Evolutionary conservation across 2,113 vertebrate species (phyloP).

Genomic region (Perca schrenkii): DNA sequence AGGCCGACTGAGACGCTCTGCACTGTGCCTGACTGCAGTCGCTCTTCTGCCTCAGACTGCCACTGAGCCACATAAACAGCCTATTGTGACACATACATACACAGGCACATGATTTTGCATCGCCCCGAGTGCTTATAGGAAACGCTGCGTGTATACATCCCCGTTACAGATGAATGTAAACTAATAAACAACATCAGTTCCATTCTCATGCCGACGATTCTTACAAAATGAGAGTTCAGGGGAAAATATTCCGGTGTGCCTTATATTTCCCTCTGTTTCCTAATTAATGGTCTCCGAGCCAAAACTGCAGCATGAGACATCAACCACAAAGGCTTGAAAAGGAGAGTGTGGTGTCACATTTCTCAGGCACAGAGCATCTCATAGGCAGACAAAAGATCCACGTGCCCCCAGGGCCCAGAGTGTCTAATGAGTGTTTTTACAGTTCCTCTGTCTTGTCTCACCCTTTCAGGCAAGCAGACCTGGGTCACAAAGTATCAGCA

Average conservation of each 20-base stretch:
- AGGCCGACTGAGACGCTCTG: conserved; percentile 50
- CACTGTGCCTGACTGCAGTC: conserved; percentile 58
- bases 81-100: conserved; percentile 61
- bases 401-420: conserved; percentile 48
- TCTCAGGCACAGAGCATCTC: conserved; percentile 66
- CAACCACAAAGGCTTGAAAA: conserved; percentile 63
- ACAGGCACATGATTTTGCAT: conserved; percentile 66
- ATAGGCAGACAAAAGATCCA: conserved; percentile 65
- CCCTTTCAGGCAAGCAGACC: conserved; percentile 14
- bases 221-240: conserved; percentile 7
- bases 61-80: conserved; percentile 72
- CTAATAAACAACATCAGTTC: not conserved
- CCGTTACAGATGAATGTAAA: conserved; percentile 19
- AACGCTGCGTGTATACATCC: conserved; percentile 27
- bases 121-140: conserved; percentile 41
- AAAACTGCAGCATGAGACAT: conserved; percentile 68
- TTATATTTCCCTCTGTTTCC: conserved; percentile 21
- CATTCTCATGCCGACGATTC: not conserved
- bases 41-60: conserved; percentile 53
- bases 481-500: conserved; percentile 24
- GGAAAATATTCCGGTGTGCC: conserved; percentile 39
- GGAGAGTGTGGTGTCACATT: conserved; percentile 72
- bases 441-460: conserved; percentile 59
- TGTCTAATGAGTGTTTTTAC: conserved; percentile 64
- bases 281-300: conserved; percentile 56